Conservation (phyloP, 2,113 vertebrate genomes). For the Menura novaehollandiae region DNA sequence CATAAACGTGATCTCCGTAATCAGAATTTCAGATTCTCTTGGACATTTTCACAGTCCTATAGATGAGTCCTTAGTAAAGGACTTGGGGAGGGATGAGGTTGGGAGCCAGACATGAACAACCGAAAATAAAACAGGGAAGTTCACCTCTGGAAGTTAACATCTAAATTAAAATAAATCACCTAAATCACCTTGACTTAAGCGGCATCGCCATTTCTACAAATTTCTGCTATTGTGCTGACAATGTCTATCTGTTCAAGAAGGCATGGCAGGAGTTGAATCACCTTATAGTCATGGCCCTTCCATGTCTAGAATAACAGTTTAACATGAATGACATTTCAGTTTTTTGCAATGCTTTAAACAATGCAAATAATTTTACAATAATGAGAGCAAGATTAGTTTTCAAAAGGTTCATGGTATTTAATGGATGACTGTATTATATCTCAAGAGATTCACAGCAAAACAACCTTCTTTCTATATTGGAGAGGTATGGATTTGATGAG, state of each 20-base stretch:
- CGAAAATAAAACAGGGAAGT: background rate
- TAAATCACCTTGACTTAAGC: background rate
- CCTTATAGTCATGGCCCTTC: background rate
- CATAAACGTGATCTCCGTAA: background rate
- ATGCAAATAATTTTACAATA: background rate
- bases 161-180: background rate
- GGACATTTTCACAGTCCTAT: background rate
- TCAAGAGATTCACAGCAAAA: background rate
- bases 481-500: background rate
- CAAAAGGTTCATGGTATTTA: background rate
- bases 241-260: background rate
- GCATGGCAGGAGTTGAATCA: background rate
- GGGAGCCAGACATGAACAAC: background rate
- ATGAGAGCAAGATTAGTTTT: background rate
- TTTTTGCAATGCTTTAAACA: background rate
- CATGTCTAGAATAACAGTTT: background rate
- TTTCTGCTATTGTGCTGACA: background rate
- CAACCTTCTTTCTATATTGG: background rate
- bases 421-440: background rate
- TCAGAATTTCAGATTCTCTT: background rate
- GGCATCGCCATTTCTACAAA: background rate
- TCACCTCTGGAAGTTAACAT: background rate
- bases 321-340: background rate
- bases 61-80: background rate
- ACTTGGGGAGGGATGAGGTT: rapidly evolving